These are phyloP conservation scores for Acrocephalus arundinaceus DNA, from an alignment of 2,113 vertebrate species.

Conservation along the genomic window DNA sequence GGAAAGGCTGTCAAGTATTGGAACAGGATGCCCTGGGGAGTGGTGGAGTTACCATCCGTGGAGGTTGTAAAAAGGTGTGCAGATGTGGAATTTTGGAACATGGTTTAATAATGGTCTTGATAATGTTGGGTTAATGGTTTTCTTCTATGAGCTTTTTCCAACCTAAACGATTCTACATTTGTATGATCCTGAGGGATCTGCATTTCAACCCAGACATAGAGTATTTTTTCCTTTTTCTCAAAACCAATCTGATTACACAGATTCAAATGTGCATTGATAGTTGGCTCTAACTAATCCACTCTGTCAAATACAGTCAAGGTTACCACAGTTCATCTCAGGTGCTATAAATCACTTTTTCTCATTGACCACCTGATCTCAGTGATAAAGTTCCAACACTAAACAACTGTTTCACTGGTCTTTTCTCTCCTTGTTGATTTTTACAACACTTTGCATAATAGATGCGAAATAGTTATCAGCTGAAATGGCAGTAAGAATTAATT, in stretches of 20 bases:
- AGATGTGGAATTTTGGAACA: not conserved
- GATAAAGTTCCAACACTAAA: not conserved
- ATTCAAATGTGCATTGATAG: not conserved
- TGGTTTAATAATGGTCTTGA: not conserved
- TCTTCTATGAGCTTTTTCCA: fast-evolving
- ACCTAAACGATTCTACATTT: not conserved
- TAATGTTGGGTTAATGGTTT: not conserved
- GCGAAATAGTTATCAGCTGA: not conserved
- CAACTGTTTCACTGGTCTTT: not conserved
- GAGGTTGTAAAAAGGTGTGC: not conserved
- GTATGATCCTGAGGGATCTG: not conserved
- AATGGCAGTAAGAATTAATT: not conserved
- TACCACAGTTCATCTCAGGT: not conserved
- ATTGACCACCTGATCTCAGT: not conserved
- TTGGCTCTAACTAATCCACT: not conserved
- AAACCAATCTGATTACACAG: not conserved
- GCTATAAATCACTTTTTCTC: not conserved
- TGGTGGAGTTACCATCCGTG: not conserved
- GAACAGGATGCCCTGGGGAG: not conserved
- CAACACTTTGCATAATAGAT: not conserved
- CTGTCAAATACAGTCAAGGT: not conserved
- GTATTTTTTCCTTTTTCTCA: not conserved
- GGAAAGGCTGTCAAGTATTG: not conserved
- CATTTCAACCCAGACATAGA: not conserved
- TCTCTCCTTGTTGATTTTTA: not conserved